phyloP scores from a whole-genome alignment of 2,888 invertebrate genomes.

The Hirtodrosophila duncani region DNA sequence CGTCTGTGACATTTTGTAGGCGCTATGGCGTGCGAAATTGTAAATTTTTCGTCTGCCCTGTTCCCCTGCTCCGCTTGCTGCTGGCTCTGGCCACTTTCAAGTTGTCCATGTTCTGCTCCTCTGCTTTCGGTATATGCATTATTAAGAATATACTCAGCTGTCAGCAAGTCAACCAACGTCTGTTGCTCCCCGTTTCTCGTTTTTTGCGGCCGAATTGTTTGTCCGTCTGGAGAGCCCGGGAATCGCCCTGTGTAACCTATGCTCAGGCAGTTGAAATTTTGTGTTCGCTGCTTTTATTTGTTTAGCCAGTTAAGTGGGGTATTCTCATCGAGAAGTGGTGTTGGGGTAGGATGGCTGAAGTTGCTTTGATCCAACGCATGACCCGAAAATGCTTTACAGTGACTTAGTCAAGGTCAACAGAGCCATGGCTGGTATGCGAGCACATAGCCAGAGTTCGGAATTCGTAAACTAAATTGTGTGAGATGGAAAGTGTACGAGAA shows the following conservation, averaged over 20 bases:
- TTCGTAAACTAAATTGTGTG: too few relatives aligned
- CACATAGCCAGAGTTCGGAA: too few relatives aligned
- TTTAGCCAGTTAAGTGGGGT: too few relatives aligned
- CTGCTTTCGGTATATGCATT: constrained; percentile 52
- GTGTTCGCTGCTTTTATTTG: constrained; percentile 9
- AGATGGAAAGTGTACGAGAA: too few relatives aligned
- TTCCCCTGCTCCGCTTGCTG: constrained; percentile 13
- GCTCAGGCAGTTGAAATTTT: too few relatives aligned
- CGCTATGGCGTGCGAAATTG: constrained; percentile 70
- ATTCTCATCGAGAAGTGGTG: too few relatives aligned
- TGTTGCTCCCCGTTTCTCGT: constrained; percentile 17
- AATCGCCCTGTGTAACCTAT: too few relatives aligned
- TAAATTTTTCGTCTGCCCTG: constrained; percentile 54
- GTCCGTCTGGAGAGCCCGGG: too few relatives aligned
- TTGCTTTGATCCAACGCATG: background rate
- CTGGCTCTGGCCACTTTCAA: constrained; percentile 24
- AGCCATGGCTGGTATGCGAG: too few relatives aligned
- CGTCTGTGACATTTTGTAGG: constrained; percentile 60
- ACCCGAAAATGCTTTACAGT: background rate
- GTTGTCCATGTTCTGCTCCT: constrained; percentile 2
- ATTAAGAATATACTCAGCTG: constrained; percentile 71
- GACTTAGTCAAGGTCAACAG: background rate
- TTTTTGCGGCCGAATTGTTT: background rate
- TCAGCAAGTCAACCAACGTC: constrained; percentile 65
- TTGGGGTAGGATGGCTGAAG: background rate